Base-by-base conservation (phyloP, 1,140 invertebrate genomes). In the Nasonia longicornis region DNA sequence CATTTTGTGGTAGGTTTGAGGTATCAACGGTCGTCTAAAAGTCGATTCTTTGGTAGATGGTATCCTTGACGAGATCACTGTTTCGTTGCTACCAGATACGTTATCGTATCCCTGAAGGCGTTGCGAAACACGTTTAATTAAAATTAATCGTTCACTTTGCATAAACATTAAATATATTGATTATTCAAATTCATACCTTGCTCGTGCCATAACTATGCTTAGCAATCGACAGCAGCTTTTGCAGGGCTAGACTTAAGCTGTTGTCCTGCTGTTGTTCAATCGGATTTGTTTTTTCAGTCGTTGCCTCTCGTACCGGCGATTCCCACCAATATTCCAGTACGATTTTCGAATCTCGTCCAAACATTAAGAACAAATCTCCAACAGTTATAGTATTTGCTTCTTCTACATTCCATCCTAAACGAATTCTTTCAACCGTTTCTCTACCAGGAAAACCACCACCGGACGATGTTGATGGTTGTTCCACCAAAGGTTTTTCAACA, bases 351-450 rank as follows among this genome's bases (percentile, higher is more conserved):
- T 96, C 95, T 75, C 93, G 92, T 14, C 96, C 96, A 90, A 96
- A 94, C 93, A 97, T 97, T 81, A 98, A 91, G 91, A 97, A 97
- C n/a, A 98, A 88, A 91, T 98, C 96, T 0, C 96, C 97, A 67
- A 98, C 92, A 45, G 96, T 97, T 45, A 97, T 92, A 42, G 94
- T 94, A 22, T 95, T 94, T 8, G 94, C 93, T 87, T 95, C 95
- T 14, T 93, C 91, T 2, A 93, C 86, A 70, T 94, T 96, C 96
- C 96, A 97, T 2, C 97, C 97, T 75, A 93, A 92, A 82, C 93
- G 91, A 42, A 96, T 94, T 86, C 94, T 93, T 2, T 91, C 89
- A 63, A 93, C 88, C 63, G 90, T 91, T 85, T 92, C 90, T 80
- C 90, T 88, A 11, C 90, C 90, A n/a, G 90, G 90, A 84, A 90